Conservation (phyloP, 2,113 vertebrate genomes). For the Pipa parva region DNA sequence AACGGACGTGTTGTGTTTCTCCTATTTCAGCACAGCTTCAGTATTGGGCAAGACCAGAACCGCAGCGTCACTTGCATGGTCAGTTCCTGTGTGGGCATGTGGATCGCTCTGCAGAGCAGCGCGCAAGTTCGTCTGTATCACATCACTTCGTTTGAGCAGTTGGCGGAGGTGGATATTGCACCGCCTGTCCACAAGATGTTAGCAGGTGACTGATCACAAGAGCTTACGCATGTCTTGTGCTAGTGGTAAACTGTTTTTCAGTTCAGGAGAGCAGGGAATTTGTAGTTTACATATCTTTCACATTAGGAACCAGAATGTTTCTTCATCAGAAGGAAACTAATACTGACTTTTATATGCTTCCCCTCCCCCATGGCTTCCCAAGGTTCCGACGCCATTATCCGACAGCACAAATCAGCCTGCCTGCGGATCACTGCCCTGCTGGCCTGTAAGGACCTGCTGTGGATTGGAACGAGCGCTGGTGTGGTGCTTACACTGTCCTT, state of each 20-base stretch:
- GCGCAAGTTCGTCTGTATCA: constrained; percentile 93
- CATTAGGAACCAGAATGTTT: too few relatives aligned
- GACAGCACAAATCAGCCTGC: constrained; percentile 95
- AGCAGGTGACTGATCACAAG: constrained; percentile 84
- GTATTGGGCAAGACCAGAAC: constrained; percentile 81
- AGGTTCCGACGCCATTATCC: constrained; percentile 95
- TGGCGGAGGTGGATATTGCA: constrained; percentile 89
- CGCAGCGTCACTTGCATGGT: constrained; percentile 92
- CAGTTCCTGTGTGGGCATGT: constrained; percentile 79
- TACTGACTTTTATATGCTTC: neutral
- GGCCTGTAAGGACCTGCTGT: constrained; percentile 89
- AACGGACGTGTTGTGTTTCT: neutral
- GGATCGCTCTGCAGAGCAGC: constrained; percentile 88
- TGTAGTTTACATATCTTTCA: too few relatives aligned
- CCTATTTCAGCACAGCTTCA: constrained; percentile 75
- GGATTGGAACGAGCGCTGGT: constrained; percentile 94
- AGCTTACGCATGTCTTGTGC: too few relatives aligned
- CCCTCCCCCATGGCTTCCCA: neutral
- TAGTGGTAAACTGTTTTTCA: too few relatives aligned
- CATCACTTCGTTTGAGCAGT: constrained; percentile 80
- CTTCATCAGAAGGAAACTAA: too few relatives aligned
- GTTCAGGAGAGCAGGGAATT: too few relatives aligned
- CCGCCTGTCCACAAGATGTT: constrained; percentile 98
- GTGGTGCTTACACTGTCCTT: constrained; percentile 85
- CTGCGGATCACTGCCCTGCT: constrained; percentile 90